phyloP scores from a whole-genome alignment of 2,113 vertebrate species.

The Mellivora capensis region DNA sequence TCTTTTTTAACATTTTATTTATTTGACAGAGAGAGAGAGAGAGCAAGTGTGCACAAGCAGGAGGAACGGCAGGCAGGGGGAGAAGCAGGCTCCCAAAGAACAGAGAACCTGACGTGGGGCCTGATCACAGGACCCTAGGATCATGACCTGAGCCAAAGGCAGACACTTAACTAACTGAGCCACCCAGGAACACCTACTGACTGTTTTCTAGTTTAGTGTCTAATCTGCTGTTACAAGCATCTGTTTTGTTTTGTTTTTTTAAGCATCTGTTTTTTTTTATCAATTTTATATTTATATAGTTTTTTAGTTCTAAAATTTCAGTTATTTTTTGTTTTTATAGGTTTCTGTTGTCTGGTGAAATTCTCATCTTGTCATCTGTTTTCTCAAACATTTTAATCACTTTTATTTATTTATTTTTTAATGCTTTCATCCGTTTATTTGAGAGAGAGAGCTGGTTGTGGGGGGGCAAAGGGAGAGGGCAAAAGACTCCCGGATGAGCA shows the following conservation, averaged over 20 bases:
- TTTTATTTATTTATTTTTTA: not conserved
- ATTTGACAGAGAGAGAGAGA: too few relatives aligned
- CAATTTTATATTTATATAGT: not conserved
- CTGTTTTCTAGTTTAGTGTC: slow-evolving; percentile 14
- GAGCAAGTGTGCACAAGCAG: too few relatives aligned
- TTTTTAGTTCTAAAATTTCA: slow-evolving; percentile 42
- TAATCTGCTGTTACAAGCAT: not conserved
- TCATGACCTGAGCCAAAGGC: too few relatives aligned
- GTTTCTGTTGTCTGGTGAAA: not conserved
- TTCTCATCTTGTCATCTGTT: not conserved
- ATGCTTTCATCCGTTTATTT: not conserved
- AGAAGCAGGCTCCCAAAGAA: too few relatives aligned
- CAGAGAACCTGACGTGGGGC: too few relatives aligned
- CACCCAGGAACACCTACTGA: too few relatives aligned
- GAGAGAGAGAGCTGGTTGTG: rapidly evolving
- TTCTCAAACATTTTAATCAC: slow-evolving; percentile 23
- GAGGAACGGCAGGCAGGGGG: too few relatives aligned
- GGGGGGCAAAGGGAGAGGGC: not conserved
- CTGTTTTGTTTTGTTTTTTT: too few relatives aligned
- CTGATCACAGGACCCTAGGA: too few relatives aligned
- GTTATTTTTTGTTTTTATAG: not conserved
- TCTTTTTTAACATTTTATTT: too few relatives aligned
- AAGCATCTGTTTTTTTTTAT: slow-evolving; percentile 11
- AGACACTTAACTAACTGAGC: too few relatives aligned
- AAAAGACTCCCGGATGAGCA: not conserved